These are phyloP conservation scores for Catalaphyllia jardinei DNA, from an alignment of 64 coral and sea anemone genomes.

Conservation along the genomic window DNA sequence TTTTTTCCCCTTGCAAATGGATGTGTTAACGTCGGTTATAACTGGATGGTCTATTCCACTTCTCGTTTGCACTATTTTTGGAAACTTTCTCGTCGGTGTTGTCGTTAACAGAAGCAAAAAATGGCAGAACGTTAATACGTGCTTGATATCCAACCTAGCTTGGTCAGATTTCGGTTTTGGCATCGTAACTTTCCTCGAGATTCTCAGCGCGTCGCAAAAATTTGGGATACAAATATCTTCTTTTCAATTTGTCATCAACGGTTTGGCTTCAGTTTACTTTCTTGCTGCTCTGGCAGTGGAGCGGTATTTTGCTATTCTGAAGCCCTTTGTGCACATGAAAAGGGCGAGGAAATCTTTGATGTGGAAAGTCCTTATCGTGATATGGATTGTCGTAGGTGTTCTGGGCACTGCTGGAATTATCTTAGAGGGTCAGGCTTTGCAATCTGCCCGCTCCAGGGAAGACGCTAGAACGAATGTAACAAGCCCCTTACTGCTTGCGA, in stretches of 20 bases:
- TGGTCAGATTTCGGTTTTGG: not conserved
- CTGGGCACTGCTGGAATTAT: slow-evolving; percentile 6
- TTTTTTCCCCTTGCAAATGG: not conserved
- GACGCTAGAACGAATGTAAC: not conserved
- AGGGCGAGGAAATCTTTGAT: not conserved
- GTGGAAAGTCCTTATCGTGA: not conserved
- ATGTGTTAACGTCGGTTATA: not conserved
- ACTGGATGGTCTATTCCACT: not conserved
- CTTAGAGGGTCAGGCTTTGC: not conserved
- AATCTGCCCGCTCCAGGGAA: not conserved
- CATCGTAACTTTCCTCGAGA: not conserved
- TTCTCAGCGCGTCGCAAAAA: not conserved
- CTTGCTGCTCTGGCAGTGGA: slow-evolving; percentile 39
- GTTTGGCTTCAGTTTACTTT: slow-evolving; percentile 15
- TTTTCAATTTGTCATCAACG: not conserved
- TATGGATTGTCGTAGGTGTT: not conserved
- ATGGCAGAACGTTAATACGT: not conserved
- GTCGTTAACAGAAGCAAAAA: not conserved
- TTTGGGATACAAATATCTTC: not conserved
- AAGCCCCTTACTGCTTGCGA: too few species aligned
- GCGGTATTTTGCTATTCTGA: slow-evolving; percentile 57
- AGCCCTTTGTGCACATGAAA: slow-evolving; percentile 49
- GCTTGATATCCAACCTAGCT: not conserved
- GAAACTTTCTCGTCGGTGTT: slow-evolving; percentile 18
- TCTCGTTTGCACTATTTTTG: slow-evolving; percentile 8